Evolutionary conservation across 2,113 vertebrate species (phyloP).

Genomic region (Fregata magnificens): DNA sequence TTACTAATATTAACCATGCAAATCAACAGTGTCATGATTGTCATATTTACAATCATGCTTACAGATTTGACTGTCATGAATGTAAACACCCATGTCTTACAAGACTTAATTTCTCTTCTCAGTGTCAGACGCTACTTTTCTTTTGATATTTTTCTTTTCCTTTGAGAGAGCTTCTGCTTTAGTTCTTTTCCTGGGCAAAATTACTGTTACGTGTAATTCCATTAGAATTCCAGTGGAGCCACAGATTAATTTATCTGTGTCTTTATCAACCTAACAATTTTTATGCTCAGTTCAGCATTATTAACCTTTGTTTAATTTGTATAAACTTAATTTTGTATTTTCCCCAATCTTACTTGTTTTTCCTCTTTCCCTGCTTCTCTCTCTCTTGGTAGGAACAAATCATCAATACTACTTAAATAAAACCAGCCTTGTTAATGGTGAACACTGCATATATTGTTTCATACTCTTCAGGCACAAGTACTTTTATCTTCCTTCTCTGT

Average conservation of each 20-base stretch:
- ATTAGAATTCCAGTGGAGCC: not conserved
- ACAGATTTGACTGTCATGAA: not conserved
- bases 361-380: not conserved
- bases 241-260: not conserved
- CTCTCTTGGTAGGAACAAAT: not conserved
- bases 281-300: not conserved
- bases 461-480: not conserved
- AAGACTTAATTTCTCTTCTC: not conserved
- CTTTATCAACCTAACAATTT: not conserved
- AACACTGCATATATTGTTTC: not conserved
- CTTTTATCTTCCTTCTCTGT: not conserved
- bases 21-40: not conserved
- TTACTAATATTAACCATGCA: slow-evolving; percentile 4
- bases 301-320: not conserved
- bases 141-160: not conserved
- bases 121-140: not conserved
- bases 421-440: not conserved
- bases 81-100: not conserved
- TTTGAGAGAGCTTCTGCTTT: not conserved
- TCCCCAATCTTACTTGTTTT: not conserved
- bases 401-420: not conserved
- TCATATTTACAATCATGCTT: slow-evolving; percentile 8
- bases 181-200: not conserved
- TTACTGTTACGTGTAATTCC: not conserved
- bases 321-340: not conserved